Conservation (phyloP, 1,140 invertebrate genomes). For the Gerris buenoi region DNA sequence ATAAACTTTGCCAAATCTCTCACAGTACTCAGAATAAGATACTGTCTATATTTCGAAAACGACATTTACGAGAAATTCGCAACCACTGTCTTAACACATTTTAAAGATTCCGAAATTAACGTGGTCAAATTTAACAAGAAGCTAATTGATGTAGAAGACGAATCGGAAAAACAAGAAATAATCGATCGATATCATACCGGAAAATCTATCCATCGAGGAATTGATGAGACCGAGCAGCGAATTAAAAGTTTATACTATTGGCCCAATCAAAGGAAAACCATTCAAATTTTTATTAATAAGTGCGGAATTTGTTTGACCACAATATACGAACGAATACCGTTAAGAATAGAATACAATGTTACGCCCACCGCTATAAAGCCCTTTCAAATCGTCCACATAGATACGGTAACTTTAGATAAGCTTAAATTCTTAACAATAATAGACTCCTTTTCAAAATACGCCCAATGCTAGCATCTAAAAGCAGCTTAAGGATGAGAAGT, state of each 20-base stretch:
- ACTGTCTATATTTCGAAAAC: neutral
- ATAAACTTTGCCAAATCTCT: neutral
- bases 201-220: conserved; percentile 24
- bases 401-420: too few relatives aligned
- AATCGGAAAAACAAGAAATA: conserved; percentile 13
- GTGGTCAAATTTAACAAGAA: neutral
- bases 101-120: neutral
- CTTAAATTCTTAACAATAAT: too few relatives aligned
- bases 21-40: neutral
- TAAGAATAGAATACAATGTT: conserved; percentile 22
- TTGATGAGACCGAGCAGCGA: conserved; percentile 22
- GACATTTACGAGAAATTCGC: neutral
- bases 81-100: neutral
- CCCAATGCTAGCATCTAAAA: too few relatives aligned
- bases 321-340: conserved; percentile 21
- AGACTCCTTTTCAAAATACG: too few relatives aligned
- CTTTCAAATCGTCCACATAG: too few relatives aligned
- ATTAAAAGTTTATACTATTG: conserved; percentile 25
- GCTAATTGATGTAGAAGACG: neutral
- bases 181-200: conserved; percentile 23
- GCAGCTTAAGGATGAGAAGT: too few relatives aligned
- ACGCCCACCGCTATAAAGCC: conserved; percentile 21
- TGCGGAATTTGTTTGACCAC: conserved; percentile 27
- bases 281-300: conserved; percentile 24
- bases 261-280: conserved; percentile 23